Conservation (phyloP, 2,797 vertebrate genomes). For the Notoglanidium macrostoma region DNA sequence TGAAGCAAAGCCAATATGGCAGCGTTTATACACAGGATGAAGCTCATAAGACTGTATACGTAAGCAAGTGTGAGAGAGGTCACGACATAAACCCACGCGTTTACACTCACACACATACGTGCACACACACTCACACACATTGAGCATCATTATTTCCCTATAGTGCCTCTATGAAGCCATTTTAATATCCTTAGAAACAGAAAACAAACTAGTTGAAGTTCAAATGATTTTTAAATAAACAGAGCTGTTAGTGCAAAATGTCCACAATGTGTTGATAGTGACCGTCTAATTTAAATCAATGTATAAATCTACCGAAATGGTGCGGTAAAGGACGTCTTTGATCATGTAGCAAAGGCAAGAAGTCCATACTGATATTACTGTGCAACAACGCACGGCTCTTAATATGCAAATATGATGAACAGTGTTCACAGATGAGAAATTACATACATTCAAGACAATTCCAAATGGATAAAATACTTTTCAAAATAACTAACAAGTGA, state of each 20-base stretch:
- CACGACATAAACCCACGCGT: slow-evolving; percentile 54
- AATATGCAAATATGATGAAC: slow-evolving; percentile 1
- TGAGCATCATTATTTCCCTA: neutral
- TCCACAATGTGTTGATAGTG: neutral
- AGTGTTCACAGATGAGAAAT: neutral
- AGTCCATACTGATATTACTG: slow-evolving; percentile 24
- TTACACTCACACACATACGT: slow-evolving; percentile 15
- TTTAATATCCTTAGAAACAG: slow-evolving; percentile 34
- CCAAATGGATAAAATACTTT: neutral
- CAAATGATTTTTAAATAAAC: slow-evolving; percentile 17
- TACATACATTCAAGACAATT: slow-evolving; percentile 9
- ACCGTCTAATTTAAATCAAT: neutral
- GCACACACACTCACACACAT: slow-evolving; percentile 9
- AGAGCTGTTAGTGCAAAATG: slow-evolving; percentile 50
- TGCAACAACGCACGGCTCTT: slow-evolving; percentile 24
- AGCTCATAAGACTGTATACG: slow-evolving; percentile 25
- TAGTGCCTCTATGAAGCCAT: neutral
- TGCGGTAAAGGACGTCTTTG: neutral
- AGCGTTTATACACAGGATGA: slow-evolving; percentile 49
- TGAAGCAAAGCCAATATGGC: slow-evolving; percentile 50
- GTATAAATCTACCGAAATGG: neutral
- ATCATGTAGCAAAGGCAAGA: neutral
- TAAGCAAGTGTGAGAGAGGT: slow-evolving; percentile 52
- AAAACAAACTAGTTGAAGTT: neutral
- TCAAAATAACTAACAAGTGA: neutral